Base-by-base conservation (phyloP, 2,888 invertebrate genomes). In the Notodonta ziczac region DNA sequence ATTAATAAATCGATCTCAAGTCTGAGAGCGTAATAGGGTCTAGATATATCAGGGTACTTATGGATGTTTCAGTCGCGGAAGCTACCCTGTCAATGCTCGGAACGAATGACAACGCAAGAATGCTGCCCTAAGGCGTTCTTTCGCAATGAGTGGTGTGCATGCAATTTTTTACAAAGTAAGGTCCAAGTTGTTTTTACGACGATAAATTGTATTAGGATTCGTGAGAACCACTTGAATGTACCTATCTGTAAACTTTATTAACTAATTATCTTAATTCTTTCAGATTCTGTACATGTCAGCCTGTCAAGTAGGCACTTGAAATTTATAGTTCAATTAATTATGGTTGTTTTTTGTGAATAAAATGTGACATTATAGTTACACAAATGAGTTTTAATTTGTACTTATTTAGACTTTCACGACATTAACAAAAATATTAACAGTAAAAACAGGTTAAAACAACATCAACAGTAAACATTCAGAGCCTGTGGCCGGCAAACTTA, bases 401-500 rank as follows among this genome's bases (percentile, higher is more conserved):
- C 12, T 32, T 40, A 13, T 12, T 24, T 46, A 0, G 35, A 52
- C 52, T 32, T 32, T 9, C 24, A 51, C 24, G 32, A 13, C 32
- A 32, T 52, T 52, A 12, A 24, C 35, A 5, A 35, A 35, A 35
- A 35, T 4, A 35, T 35, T 4, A 35, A 35, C 7, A 35, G 35
- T 24, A 24, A 2, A 24, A 24, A 24, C 1, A 24, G 24, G 24
- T 24, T 24, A 24, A n/a, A 24, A 1, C 24, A 24, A 24, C 24
- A 24, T 24, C 24, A 24, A 7, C 7, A 35, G 35, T 35, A 35
- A 35, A 35, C 35, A 35, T 53, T 81, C 69, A 84, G 48, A 90
- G 69, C 69, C 82, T 85, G 69, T 92, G 92, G 46, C 91, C 85
- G 59, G 91, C 89, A 40, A 91, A 77, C 83, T 88, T 90, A 61